phyloP scores from a whole-genome alignment of 2,797 vertebrate species.

The Arrhamphus sclerolepis region DNA sequence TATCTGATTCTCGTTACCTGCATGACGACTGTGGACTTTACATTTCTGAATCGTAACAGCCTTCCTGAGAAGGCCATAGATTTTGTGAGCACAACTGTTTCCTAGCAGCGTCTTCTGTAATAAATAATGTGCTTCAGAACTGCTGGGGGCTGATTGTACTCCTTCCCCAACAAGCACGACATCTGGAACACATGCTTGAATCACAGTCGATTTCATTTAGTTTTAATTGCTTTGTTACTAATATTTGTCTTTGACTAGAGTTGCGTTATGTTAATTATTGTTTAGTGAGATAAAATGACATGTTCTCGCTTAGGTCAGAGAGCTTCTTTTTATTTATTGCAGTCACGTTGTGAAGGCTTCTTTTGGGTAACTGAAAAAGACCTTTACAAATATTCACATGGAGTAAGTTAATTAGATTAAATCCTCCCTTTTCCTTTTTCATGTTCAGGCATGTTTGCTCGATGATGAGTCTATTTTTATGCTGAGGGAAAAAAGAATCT shows the following conservation, averaged over 20 bases:
- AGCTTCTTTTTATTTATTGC: too few relatives aligned
- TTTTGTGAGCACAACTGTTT: too few relatives aligned
- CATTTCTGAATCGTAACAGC: too few relatives aligned
- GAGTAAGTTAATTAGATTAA: conserved; percentile 8
- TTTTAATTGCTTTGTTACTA: conserved; percentile 4
- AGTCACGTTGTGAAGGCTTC: too few relatives aligned
- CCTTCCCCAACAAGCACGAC: background rate
- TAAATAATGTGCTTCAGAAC: conserved; percentile 12
- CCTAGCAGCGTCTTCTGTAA: background rate
- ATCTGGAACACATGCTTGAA: background rate
- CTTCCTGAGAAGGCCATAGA: too few relatives aligned
- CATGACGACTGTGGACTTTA: too few relatives aligned
- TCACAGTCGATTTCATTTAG: background rate
- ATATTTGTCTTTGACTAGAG: conserved; percentile 17
- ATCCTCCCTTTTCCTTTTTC: conserved; percentile 6
- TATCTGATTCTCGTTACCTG: too few relatives aligned
- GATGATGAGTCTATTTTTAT: conserved; percentile 35
- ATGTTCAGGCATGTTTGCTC: background rate
- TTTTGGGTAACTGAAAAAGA: conserved; percentile 22
- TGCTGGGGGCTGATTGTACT: background rate
- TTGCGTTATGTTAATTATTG: conserved; percentile 25
- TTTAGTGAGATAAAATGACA: conserved; percentile 16
- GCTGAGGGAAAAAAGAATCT: background rate
- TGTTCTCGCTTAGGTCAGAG: conserved; percentile 12
- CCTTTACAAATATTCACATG: conserved; percentile 35